Conservation (phyloP, 2,888 invertebrate genomes). For the Agriopis leucophaearia region DNA sequence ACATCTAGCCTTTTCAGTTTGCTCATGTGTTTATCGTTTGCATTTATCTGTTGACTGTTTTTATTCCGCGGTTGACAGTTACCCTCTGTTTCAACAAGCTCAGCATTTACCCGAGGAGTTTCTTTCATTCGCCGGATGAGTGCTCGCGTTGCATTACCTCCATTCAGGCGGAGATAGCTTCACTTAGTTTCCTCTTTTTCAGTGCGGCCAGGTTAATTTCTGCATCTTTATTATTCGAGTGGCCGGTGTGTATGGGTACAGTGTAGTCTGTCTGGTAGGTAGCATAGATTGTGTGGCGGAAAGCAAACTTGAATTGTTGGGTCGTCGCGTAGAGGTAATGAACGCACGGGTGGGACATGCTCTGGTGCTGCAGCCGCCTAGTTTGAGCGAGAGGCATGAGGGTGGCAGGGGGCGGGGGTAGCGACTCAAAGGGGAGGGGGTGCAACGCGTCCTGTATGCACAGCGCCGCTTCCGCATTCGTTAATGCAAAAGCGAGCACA, state of each 20-base stretch:
- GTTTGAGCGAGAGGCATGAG: conserved; percentile 73
- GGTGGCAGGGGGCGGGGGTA: conserved; percentile 53
- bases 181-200: conserved; percentile 86
- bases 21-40: conserved; percentile 83
- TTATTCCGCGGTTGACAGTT: conserved; percentile 85
- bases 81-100: conserved; percentile 83
- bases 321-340: conserved; percentile 83
- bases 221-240: conserved; percentile 86
- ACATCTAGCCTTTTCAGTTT: conserved; percentile 76
- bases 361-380: conserved; percentile 80
- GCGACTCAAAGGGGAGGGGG: conserved; percentile 58
- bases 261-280: conserved; percentile 80
- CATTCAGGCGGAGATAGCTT: conserved; percentile 84
- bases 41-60: conserved; percentile 87
- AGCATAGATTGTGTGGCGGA: conserved; percentile 84
- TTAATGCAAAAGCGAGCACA: conserved; percentile 85
- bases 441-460: conserved; percentile 84
- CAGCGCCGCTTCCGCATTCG: conserved; percentile 86
- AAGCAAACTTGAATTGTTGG: conserved; percentile 86
- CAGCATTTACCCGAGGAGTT: conserved; percentile 75
- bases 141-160: conserved; percentile 82
- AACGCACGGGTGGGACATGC: conserved; percentile 83
- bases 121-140: conserved; percentile 83
- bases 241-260: conserved; percentile 74
- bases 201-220: conserved; percentile 83